Base-by-base conservation (phyloP, 1,140 invertebrate genomes). In the Lepidurus couesii region DNA sequence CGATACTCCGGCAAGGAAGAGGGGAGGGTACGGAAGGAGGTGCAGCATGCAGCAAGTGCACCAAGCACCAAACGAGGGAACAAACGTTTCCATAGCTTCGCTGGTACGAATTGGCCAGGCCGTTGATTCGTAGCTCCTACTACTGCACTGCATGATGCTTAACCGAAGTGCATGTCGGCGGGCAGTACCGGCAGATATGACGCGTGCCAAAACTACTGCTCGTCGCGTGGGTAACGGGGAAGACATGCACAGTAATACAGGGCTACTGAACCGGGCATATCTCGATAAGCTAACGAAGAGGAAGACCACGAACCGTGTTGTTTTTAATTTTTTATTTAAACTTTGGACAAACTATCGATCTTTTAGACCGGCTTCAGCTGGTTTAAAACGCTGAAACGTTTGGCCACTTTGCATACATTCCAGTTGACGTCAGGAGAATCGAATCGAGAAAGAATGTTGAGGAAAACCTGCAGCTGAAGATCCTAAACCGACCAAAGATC, bases 1-100 rank as follows among this genome's bases (percentile, higher is more conserved):
- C 76, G 76, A 77, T 77, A 77, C 75, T 77, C 44, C 53, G 21
- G 75, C 34, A 16, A 26, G 24, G n/a, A 45, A 76, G 8, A 44
- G 53, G 76, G 44, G 26, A 53, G 76, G 76, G 76, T 16, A 76
- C 21, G 44, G 8, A 34, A 21, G n/a, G 5, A 16, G 75, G 44
- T 76, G 75, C 43, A 44, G 11, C 21, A 44, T 26, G 47, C 43
- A 47, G 47, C 44, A 76, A 77, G 76, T 65, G 76, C 65, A 45
- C 34, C 76, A 53, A 75, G 75, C 42, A 75, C 44, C 45, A 8
- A 77, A 16, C 16, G 43, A 44, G 42, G 24, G 26, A 24, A 11
- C 43, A 76, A 45, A 47, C 34, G 53, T 47, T 47, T 16, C 45
- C 45, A 11, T 47, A 16, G 45, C 13, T 65, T 65, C 6, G n/a